Base-by-base conservation (phyloP, 2,888 invertebrate species). In the Vannuccia rotundouncinata region DNA sequence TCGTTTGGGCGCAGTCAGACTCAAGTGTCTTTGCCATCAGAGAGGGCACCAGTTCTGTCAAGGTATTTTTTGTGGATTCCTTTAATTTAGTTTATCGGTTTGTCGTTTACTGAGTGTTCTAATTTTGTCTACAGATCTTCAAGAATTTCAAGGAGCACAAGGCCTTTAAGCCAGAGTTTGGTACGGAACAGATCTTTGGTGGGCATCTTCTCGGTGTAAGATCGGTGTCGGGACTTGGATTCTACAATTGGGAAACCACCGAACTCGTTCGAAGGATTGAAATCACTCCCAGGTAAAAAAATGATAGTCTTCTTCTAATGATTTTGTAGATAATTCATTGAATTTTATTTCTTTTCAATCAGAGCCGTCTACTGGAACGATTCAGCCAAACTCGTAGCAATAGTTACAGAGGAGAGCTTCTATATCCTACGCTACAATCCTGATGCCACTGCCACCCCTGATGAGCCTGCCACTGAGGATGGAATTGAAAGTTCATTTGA, bases 71-170 rank as follows among this genome's bases (percentile, higher is more conserved):
- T n/a, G n/a, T n/a, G n/a, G n/a, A n/a, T n/a, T n/a, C n/a, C n/a
- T n/a, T n/a, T n/a, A n/a, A n/a, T n/a, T n/a, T n/a, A n/a, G n/a
- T n/a, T n/a, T n/a, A n/a, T n/a, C n/a, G n/a, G n/a, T n/a, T n/a
- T n/a, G n/a, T n/a, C n/a, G n/a, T n/a, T n/a, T n/a, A n/a, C n/a
- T n/a, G n/a, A n/a, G n/a, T n/a, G n/a, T n/a, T n/a, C n/a, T n/a
- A n/a, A 74, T 13, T 74, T 13, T 28, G 25, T 13, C 59, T 82
- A 25, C 76, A 93, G 85, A 92, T 99, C 60, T 99, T 95, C 90
- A 96, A 97, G 86, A 98, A 98, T 88, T 99, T 99, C 89, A 99
- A 99, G 87, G 96, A 98, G 86, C 92, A 93, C 86, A 95, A 95
- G 87, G 92, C 92, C 82, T 95, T 99, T 87, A 95, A 95, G 84